Percentiles rank a stretch among this genome's conserved stretches.
Evolutionary conservation across 2,113 vertebrate species (phyloP).

Genomic region (Eublepharis macularius): DNA sequence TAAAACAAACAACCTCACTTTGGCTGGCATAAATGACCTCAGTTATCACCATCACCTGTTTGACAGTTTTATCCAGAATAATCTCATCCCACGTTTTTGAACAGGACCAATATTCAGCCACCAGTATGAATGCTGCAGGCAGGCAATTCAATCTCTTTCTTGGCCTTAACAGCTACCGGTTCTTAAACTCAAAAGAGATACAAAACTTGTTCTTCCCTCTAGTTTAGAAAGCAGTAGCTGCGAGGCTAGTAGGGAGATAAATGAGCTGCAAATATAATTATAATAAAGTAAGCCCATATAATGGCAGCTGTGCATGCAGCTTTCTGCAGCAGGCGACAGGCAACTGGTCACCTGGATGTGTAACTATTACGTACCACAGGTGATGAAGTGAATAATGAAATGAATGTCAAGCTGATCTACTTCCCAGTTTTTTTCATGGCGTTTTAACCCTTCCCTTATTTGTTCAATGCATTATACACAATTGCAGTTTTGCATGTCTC

Average conservation of each 20-base stretch:
- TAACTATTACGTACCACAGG: neutral
- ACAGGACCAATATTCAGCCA: neutral
- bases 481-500: neutral
- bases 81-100: neutral
- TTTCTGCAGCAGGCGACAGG: neutral
- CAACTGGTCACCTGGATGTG: neutral
- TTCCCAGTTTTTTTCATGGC: neutral
- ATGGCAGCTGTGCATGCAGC: neutral
- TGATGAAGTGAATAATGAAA: neutral
- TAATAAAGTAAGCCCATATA: neutral
- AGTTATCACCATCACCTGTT: neutral
- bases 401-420: too few species aligned
- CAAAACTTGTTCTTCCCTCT: neutral
- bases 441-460: neutral
- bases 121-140: neutral
- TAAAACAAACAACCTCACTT: neutral
- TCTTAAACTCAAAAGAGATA: neutral
- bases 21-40: neutral
- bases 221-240: too few species aligned
- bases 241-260: neutral
- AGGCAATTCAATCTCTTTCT: neutral
- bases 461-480: neutral
- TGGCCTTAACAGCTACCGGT: neutral
- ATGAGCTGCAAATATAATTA: neutral
- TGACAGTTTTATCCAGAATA: neutral